Evolutionary conservation across 2,797 vertebrate species (phyloP).

Genomic region (Denticeps clupeoides): DNA sequence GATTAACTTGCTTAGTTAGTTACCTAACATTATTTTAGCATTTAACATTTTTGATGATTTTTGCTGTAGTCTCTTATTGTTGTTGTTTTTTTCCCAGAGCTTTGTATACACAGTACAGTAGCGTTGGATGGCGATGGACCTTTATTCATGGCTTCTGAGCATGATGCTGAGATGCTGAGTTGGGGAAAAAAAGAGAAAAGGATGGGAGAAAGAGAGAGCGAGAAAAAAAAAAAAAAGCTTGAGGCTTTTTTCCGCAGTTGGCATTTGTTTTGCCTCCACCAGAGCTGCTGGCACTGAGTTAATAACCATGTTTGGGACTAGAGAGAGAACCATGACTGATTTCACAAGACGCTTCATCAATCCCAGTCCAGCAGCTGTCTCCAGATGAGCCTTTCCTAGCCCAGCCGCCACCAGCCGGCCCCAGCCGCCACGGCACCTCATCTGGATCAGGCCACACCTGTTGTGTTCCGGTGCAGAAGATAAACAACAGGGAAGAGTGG

Average conservation of each 20-base stretch:
- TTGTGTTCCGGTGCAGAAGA: slow-evolving; percentile 27
- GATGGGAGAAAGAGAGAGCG: slow-evolving; percentile 1
- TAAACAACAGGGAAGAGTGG: neutral
- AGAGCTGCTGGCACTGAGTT: slow-evolving; percentile 36
- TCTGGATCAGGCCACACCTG: slow-evolving; percentile 30
- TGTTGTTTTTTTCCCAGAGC: neutral
- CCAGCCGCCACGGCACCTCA: slow-evolving; percentile 24
- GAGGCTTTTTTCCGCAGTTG: slow-evolving; percentile 23
- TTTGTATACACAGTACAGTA: too few species aligned
- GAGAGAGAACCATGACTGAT: slow-evolving; percentile 35
- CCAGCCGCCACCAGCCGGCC: slow-evolving; percentile 24
- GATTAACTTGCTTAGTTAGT: too few species aligned
- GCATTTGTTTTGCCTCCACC: slow-evolving; percentile 33
- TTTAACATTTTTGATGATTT: too few species aligned
- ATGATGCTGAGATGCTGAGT: slow-evolving; percentile 15
- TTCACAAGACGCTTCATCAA: slow-evolving; percentile 30
- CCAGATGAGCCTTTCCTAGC: slow-evolving; percentile 38
- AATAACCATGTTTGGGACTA: slow-evolving; percentile 39
- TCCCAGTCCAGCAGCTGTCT: slow-evolving; percentile 33
- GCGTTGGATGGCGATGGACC: slow-evolving; percentile 1
- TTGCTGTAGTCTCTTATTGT: too few species aligned
- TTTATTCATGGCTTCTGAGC: slow-evolving; percentile 18
- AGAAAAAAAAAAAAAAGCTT: slow-evolving; percentile 21
- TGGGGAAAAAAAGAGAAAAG: slow-evolving; percentile 17
- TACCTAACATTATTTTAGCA: too few species aligned